Percentiles rank a stretch among this genome's conserved stretches.
These are phyloP conservation scores for Drosophila paramelanica DNA, from an alignment of 2,888 invertebrate species.

Conservation along the genomic window DNA sequence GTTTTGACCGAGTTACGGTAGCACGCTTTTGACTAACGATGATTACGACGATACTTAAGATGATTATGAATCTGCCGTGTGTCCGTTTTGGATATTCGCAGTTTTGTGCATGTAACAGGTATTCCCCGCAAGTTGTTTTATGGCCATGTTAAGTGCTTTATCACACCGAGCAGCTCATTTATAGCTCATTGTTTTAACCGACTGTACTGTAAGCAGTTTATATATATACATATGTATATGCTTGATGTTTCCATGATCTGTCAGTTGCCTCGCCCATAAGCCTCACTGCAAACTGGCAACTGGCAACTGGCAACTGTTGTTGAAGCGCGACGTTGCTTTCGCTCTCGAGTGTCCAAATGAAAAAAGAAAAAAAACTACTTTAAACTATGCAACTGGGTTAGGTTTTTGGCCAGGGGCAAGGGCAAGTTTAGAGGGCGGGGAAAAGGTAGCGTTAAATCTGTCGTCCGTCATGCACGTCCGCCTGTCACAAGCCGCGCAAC, in stretches of 20 bases:
- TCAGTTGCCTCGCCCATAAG: conserved; percentile 38
- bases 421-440: conserved; percentile 1
- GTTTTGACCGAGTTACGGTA: conserved; percentile 53
- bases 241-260: conserved; percentile 50
- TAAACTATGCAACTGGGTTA: conserved; percentile 57
- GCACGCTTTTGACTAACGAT: conserved; percentile 26
- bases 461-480: conserved; percentile 48
- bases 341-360: conserved; percentile 23
- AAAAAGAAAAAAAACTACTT: conserved; percentile 11
- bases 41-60: conserved; percentile 17
- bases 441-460: conserved; percentile 31
- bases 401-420: conserved; percentile 28
- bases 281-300: conserved; percentile 3
- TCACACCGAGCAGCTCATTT: conserved; percentile 46
- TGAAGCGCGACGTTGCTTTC: conserved; percentile 37
- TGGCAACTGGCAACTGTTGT: conserved; percentile 23
- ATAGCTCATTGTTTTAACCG: conserved; percentile 44
- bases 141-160: conserved; percentile 54
- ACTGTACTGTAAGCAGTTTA: conserved; percentile 12
- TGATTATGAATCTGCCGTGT: conserved; percentile 16
- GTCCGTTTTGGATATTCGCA: neutral
- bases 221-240: neutral
- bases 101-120: conserved; percentile 16
- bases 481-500: conserved; percentile 18
- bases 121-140: conserved; percentile 48